Evolutionary conservation across 2,113 vertebrate species (phyloP).

Genomic region (Gasterosteus aculeatus): DNA sequence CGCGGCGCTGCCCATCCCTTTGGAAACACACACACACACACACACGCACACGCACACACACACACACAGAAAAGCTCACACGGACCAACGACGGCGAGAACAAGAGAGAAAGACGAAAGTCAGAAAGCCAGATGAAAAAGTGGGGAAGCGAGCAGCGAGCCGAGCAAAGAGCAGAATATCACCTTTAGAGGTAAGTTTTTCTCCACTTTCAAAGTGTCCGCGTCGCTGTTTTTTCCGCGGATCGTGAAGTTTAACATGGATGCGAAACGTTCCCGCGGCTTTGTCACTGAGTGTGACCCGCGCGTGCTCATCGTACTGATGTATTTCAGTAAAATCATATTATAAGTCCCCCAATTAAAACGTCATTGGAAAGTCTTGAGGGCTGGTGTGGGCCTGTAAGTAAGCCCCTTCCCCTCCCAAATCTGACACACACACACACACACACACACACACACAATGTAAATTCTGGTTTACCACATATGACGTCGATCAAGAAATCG

Average conservation of each 20-base stretch:
- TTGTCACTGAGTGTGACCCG: not conserved
- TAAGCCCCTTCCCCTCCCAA: conserved; percentile 44
- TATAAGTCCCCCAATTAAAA: not conserved
- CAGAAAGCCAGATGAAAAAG: conserved; percentile 69
- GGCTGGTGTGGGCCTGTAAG: conserved; percentile 46
- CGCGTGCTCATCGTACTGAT: not conserved
- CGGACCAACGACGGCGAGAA: conserved; percentile 69
- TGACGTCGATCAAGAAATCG: not conserved
- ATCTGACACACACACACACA: not conserved
- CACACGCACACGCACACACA: too few species aligned
- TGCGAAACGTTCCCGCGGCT: conserved; percentile 2
- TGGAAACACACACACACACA: conserved; percentile 67
- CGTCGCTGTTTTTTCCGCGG: not conserved
- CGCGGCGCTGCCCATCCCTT: conserved; percentile 80
- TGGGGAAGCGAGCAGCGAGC: conserved; percentile 45
- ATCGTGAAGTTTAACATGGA: not conserved
- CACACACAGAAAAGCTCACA: conserved; percentile 61
- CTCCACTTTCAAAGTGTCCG: conserved; percentile 25
- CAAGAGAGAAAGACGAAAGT: conserved; percentile 68
- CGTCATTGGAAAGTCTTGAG: not conserved
- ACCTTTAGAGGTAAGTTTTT: conserved; percentile 73
- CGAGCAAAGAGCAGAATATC: conserved; percentile 42
- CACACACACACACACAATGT: not conserved
- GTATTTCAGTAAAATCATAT: not conserved
- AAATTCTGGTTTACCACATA: not conserved